A percentile compares a stretch with the other conserved stretches of the same genome.
These are phyloP conservation scores for Siniperca obscura DNA, from an alignment of 2,797 vertebrate genomes.

Conservation along the genomic window DNA sequence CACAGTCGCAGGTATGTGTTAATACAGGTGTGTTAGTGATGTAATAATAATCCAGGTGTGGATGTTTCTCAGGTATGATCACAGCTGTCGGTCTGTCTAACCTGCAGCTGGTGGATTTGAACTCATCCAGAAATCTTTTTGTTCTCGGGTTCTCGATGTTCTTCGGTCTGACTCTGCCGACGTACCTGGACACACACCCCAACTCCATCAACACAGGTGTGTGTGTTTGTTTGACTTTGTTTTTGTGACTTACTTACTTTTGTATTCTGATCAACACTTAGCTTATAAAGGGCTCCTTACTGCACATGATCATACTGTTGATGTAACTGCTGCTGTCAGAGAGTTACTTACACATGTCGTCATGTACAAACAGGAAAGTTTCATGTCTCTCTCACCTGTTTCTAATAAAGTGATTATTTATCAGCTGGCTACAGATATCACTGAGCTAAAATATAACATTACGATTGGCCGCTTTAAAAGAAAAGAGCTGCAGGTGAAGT, in stretches of 20 bases:
- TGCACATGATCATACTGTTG: too few relatives aligned
- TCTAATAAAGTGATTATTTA: too few relatives aligned
- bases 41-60: neutral
- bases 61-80: conserved; percentile 91
- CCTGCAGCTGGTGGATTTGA: conserved; percentile 95
- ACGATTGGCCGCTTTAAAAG: too few relatives aligned
- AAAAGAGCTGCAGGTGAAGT: too few relatives aligned
- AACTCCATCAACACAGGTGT: conserved; percentile 91
- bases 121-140: conserved; percentile 96
- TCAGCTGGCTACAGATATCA: too few relatives aligned
- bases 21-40: neutral
- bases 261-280: too few relatives aligned
- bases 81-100: conserved; percentile 97
- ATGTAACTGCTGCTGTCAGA: too few relatives aligned
- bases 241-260: too few relatives aligned
- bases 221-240: neutral
- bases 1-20: conserved; percentile 8
- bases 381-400: neutral
- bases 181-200: conserved; percentile 90
- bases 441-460: too few relatives aligned
- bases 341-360: too few relatives aligned
- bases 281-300: too few relatives aligned
- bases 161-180: conserved; percentile 92
- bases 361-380: too few relatives aligned
- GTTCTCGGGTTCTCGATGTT: conserved; percentile 97